Evolutionary conservation across 2,797 vertebrate species (phyloP).

Genomic region (Fringilla coelebs): DNA sequence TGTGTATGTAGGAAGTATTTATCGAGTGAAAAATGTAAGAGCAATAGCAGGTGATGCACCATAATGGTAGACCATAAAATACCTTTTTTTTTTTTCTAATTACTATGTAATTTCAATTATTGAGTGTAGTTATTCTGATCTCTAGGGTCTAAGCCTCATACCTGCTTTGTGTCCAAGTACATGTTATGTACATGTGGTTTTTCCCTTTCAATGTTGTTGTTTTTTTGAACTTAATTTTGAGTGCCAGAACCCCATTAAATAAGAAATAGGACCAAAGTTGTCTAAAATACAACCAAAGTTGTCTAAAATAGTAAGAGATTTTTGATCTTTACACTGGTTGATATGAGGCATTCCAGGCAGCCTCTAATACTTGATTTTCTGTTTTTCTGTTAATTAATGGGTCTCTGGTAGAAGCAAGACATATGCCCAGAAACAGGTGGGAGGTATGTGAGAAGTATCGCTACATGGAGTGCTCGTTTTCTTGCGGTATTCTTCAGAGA

Average conservation of each 20-base stretch:
- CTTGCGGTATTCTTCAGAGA: background rate
- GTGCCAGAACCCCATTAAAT: background rate
- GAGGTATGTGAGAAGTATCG: background rate
- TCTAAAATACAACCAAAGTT: background rate
- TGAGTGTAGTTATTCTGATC: background rate
- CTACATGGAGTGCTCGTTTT: background rate
- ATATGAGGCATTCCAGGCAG: background rate
- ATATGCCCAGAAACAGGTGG: background rate
- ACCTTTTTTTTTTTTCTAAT: background rate
- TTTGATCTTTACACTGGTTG: background rate
- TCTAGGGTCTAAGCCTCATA: background rate
- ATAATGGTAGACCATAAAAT: background rate
- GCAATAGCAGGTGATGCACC: background rate
- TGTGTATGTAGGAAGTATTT: background rate
- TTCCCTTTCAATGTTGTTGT: background rate
- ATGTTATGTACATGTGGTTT: background rate
- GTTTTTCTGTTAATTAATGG: background rate
- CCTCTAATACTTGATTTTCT: background rate
- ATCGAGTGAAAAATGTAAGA: background rate
- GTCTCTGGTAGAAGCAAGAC: background rate
- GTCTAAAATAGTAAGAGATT: background rate
- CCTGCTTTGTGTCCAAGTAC: background rate
- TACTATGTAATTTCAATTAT: background rate
- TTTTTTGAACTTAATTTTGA: background rate
- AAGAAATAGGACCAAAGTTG: background rate